Conservation (phyloP, 2,888 invertebrate genomes). For the Bimastos eiseni region DNA sequence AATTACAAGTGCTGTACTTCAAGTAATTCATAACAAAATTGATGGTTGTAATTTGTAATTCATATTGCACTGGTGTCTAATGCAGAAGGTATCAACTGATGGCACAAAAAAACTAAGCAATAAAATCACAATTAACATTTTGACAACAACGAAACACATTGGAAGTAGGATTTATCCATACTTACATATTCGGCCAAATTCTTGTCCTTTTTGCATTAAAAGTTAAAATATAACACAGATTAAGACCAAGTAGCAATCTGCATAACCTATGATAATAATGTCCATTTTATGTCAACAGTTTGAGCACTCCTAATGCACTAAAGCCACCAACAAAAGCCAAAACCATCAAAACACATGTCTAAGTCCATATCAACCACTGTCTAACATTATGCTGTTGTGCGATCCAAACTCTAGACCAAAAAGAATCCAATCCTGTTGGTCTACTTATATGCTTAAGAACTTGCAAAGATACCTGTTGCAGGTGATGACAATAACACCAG, state of each 20-base stretch:
- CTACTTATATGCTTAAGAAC: too few species aligned
- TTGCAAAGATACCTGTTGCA: too few species aligned
- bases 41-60: too few species aligned
- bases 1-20: too few species aligned
- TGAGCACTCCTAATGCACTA: neutral
- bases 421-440: too few species aligned
- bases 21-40: too few species aligned
- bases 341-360: neutral
- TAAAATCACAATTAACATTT: neutral
- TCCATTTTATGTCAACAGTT: neutral
- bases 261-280: neutral
- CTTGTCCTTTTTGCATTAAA: neutral
- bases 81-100: too few species aligned
- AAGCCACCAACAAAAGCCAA: neutral
- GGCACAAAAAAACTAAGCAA: neutral
- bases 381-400: neutral
- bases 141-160: neutral
- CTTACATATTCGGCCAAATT: neutral
- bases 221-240: neutral
- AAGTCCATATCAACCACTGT: neutral
- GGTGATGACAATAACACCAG: too few species aligned
- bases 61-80: too few species aligned
- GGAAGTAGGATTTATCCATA: neutral
- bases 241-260: neutral
- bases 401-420: too few species aligned